These are phyloP conservation scores for Eulemur coronatus DNA, from an alignment of 2,797 vertebrate genomes.

Conservation along the genomic window DNA sequence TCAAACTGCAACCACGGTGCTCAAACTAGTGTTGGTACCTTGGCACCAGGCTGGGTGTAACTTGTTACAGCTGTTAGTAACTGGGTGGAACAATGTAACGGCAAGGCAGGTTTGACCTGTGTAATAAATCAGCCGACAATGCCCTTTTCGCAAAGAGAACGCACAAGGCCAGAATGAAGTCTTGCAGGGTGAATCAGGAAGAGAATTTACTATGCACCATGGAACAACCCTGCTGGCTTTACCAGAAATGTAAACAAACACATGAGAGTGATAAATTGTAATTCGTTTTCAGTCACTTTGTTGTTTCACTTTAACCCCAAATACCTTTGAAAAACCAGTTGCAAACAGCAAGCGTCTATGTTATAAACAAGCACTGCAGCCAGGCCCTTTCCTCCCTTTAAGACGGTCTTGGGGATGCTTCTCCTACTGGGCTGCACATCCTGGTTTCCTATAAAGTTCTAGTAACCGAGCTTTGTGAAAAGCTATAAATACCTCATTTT, in stretches of 20 bases:
- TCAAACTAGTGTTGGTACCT: neutral
- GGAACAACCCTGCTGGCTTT: neutral
- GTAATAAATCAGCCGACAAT: neutral
- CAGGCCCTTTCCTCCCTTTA: neutral
- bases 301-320: neutral
- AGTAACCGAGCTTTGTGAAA: neutral
- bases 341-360: neutral
- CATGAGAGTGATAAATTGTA: neutral
- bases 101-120: neutral
- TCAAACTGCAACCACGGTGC: neutral
- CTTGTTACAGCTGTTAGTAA: neutral
- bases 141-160: conserved; percentile 7
- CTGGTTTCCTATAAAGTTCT: neutral
- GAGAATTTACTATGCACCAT: neutral
- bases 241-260: neutral
- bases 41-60: neutral
- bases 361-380: neutral
- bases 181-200: neutral
- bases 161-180: neutral
- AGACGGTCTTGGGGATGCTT: neutral
- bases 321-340: conserved; percentile 6
- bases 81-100: neutral
- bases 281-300: neutral
- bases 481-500: neutral
- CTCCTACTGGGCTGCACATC: neutral